A percentile compares a stretch with the other conserved stretches of the same genome.
Evolutionary conservation across 2,797 vertebrate species (phyloP).

Genomic region (Nyctalus aviator): DNA sequence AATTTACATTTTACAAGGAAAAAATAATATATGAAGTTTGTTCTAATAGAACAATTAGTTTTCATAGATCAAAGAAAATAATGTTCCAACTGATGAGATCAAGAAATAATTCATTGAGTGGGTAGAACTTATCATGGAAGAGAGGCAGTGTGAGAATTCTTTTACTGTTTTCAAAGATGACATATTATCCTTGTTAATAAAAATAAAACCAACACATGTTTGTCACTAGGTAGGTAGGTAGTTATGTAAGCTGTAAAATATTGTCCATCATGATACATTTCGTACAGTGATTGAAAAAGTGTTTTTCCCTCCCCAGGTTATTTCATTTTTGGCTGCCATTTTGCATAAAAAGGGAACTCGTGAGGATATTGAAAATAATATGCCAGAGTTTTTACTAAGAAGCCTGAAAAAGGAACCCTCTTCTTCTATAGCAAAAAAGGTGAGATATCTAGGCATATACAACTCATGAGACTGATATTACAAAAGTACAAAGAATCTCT

Average conservation of each 20-base stretch:
- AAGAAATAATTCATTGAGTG: conserved; percentile 28
- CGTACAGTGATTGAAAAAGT: conserved; percentile 30
- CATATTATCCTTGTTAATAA: neutral
- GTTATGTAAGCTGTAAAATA: conserved; percentile 6
- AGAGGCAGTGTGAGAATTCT: neutral
- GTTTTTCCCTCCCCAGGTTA: conserved; percentile 89
- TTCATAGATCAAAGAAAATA: conserved; percentile 48
- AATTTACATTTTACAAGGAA: conserved; percentile 39
- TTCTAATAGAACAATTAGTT: conserved; percentile 36
- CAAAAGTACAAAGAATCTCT: neutral
- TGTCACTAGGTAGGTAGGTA: neutral
- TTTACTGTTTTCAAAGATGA: neutral
- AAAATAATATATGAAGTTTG: conserved; percentile 49
- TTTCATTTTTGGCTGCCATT: conserved; percentile 96
- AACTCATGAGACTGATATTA: neutral
- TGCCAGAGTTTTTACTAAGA: conserved; percentile 94
- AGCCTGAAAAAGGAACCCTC: conserved; percentile 88
- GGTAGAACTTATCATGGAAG: neutral
- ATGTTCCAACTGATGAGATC: neutral
- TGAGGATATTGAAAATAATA: conserved; percentile 96
- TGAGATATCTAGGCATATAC: conserved; percentile 79
- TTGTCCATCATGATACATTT: conserved; percentile 11
- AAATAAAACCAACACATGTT: conserved; percentile 7
- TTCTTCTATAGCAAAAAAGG: conserved; percentile 89
- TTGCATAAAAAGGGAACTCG: conserved; percentile 95